phyloP scores from a whole-genome alignment of 2,888 invertebrate genomes.

The Drosophila longiperda region DNA sequence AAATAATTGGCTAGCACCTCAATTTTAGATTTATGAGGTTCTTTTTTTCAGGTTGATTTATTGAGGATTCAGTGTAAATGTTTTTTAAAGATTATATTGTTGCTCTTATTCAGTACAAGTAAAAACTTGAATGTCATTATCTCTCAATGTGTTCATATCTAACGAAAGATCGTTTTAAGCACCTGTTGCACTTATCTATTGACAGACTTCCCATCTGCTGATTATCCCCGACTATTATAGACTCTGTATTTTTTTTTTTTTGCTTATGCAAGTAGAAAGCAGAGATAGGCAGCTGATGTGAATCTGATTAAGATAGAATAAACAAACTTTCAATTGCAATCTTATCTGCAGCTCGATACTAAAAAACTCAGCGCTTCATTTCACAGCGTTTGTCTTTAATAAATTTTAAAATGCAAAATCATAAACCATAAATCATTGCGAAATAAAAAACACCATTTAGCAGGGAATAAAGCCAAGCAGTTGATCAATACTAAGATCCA shows the following conservation, averaged over 20 bases:
- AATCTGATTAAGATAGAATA: slow-evolving; percentile 14
- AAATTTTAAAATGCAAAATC: slow-evolving; percentile 17
- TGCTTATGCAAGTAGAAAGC: not conserved
- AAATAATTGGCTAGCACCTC: slow-evolving; percentile 27
- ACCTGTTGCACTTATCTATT: not conserved
- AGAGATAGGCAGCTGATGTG: slow-evolving; percentile 13
- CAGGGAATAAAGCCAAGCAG: slow-evolving; percentile 20
- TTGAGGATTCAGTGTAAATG: not conserved
- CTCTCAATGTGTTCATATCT: not conserved
- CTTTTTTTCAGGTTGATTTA: not conserved
- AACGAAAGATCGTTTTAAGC: not conserved
- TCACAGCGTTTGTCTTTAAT: not conserved
- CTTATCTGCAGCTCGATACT: slow-evolving; percentile 30
- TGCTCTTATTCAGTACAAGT: not conserved
- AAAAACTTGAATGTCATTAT: not conserved
- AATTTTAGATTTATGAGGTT: not conserved
- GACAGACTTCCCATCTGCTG: not conserved
- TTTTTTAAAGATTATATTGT: not conserved
- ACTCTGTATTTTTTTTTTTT: not conserved
- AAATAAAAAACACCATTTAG: slow-evolving; percentile 32
- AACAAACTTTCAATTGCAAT: not conserved
- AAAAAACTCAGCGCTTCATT: not conserved
- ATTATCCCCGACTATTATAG: slow-evolving; percentile 5
- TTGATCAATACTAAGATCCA: slow-evolving; percentile 15
- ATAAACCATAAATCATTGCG: slow-evolving; percentile 33